Conservation (phyloP, 2,888 invertebrate species). For the Embidobia sp. region DNA sequence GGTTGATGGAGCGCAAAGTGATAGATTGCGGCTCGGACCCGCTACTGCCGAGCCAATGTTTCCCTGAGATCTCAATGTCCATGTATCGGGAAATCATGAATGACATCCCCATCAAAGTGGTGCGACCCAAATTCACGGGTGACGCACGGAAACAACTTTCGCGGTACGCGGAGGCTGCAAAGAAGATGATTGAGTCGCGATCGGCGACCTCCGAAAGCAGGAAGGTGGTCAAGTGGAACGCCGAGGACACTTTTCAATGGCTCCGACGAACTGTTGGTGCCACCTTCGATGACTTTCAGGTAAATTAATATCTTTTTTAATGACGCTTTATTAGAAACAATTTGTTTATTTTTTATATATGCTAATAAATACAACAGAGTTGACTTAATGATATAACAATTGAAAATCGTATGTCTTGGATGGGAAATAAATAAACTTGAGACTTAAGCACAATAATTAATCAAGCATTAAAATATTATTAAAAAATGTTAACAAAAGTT, state of each 20-base stretch:
- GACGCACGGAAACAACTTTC: slow-evolving; percentile 97
- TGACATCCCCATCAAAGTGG: slow-evolving; percentile 97
- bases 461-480: no score
- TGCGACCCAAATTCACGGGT: slow-evolving; percentile 97
- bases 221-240: slow-evolving; percentile 99
- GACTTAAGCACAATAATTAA: no score
- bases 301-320: not conserved
- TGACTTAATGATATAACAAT: no score
- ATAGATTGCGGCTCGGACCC: slow-evolving; percentile 92
- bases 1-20: slow-evolving; percentile 97
- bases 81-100: slow-evolving; percentile 99
- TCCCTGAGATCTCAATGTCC: slow-evolving; percentile 94
- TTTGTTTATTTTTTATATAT: no score
- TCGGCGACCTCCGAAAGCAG: slow-evolving; percentile 96
- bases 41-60: slow-evolving; percentile 94
- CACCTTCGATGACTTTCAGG: slow-evolving; percentile 96
- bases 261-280: slow-evolving; percentile 95
- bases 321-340: no score
- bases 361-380: no score
- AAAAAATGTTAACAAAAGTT: no score
- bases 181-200: slow-evolving; percentile 97
- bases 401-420: no score
- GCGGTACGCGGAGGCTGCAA: slow-evolving; percentile 97
- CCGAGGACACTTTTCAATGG: slow-evolving; percentile 98
- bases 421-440: no score